Base-by-base conservation (phyloP, 2,888 invertebrate genomes). In the Slavum lentiscoides region DNA sequence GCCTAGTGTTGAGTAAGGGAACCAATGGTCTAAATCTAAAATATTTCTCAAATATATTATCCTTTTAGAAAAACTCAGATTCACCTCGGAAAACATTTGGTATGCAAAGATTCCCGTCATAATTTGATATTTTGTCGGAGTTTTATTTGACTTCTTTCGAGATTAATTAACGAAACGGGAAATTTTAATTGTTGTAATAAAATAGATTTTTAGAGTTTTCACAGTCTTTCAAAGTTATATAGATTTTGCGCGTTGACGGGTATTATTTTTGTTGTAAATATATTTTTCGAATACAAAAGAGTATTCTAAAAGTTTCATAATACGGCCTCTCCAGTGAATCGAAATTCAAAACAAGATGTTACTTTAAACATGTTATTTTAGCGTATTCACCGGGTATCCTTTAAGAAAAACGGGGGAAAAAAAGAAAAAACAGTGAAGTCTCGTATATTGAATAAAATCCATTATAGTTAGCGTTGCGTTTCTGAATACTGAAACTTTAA, bases 1-100 rank as follows among this genome's bases (percentile, higher is more conserved):
- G n/a, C n/a, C n/a, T n/a, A n/a, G n/a, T n/a, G n/a, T n/a, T n/a
- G n/a, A n/a, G n/a, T n/a, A n/a, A n/a, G n/a, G n/a, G n/a, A n/a
- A n/a, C n/a, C n/a, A n/a, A n/a, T n/a, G n/a, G n/a, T n/a, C n/a
- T n/a, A n/a, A n/a, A n/a, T n/a, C n/a, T n/a, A 49, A 37, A 77
- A n/a, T 15, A 7, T 39, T 62, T 37, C 17, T 69, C 30, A 69
- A 69, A 59, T 21, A 69, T 21, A 61, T 62, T 77, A 62, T 70
- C 15, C 39, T 53, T 76, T 76, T 59, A 37, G 30, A n/a, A 70
- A 76, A 76, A 76, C 76, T 59, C 49, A 68, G 68, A 68, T 59
- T 59, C 37, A 61, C 61, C 69, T 76, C 53, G 15, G 17, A 55
- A 30, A 39, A 55, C 53, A 21, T 66, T 74, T 49, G 30, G 19